Base-by-base conservation (phyloP, 2,888 invertebrate species). In the Troides oblongomaculatus region DNA sequence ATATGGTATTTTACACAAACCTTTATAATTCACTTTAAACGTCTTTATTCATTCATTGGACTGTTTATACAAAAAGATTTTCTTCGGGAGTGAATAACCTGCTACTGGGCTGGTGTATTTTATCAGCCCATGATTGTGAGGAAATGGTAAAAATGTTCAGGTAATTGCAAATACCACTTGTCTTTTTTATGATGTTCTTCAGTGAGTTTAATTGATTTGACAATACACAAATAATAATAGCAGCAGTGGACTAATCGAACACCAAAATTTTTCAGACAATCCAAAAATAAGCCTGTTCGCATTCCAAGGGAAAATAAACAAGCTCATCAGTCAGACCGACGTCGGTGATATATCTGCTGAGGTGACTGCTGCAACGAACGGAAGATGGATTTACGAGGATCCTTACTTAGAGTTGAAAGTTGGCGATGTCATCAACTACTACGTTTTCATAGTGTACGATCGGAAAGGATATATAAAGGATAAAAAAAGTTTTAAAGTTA, bases 271-370 rank as follows among this genome's bases (percentile, higher is more conserved):
- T 81, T 2, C 83, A 89, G 95, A 94, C 81, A 84, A 84, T 36
- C 79, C 88, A 3, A 93, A 93, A 1, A 76, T 95, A 0, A 84
- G 86, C 64, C 79, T 94, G 8, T 95, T 96, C 77, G 94, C 90
- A 0, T 95, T 95, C 80, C 94, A 96, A 84, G 95, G 94, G 0
- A 94, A 94, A 73, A 77, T 95, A 21, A 95, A 95, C 80, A 86
- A 90, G 39, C 78, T 80, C 0, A 93, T 95, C 70, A 80, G 74
- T 0, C 76, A 81, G 2, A 86, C 85, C 10, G 92, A 93, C 66
- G 85, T 89, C 0, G 96, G 96, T 0, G 84, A 90, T 2, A 92
- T 94, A 57, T 80, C 82, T 0, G 93, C 90, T 0, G 94, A 94
- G 71, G 82, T 94, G 0, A 79, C 79, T 1, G 67, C 73, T 2